These are phyloP conservation scores for Nudaria mundana DNA, from an alignment of 2,888 invertebrate species.

Conservation along the genomic window DNA sequence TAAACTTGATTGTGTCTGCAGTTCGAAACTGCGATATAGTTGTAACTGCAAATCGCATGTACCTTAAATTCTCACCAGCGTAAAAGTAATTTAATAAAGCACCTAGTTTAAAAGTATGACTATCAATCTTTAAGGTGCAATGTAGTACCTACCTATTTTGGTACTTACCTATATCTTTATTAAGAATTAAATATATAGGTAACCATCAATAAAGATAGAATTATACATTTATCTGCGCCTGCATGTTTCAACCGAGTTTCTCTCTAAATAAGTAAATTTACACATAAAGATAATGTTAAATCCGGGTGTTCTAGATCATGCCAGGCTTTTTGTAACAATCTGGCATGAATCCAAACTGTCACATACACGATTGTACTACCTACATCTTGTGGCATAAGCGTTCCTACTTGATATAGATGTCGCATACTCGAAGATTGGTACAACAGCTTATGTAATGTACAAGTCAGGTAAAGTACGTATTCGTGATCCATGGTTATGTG, in stretches of 20 bases:
- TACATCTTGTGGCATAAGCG: constrained; percentile 22
- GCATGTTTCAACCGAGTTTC: no score
- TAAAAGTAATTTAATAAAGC: no score
- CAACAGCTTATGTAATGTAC: constrained; percentile 33
- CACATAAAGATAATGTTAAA: no score
- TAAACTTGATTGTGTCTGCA: constrained; percentile 1
- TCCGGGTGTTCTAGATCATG: constrained; percentile 17
- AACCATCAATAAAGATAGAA: no score
- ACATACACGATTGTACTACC: constrained; percentile 12
- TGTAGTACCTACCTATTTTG: no score
- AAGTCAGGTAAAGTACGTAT: no score
- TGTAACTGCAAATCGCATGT: not conserved
- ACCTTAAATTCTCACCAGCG: no score
- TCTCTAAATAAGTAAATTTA: no score
- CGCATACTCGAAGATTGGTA: constrained; percentile 34
- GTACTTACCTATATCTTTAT: no score
- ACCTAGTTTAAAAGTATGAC: no score
- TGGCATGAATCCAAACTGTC: constrained; percentile 15
- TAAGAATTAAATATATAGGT: no score
- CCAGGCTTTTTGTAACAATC: constrained; percentile 27
- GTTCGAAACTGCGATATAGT: not conserved
- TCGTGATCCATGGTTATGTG: not conserved
- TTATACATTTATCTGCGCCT: no score
- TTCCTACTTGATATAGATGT: constrained; percentile 34
- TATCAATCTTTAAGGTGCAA: not conserved